These are phyloP conservation scores for Siniperca knerii DNA, from an alignment of 2,113 vertebrate genomes.

Conservation along the genomic window DNA sequence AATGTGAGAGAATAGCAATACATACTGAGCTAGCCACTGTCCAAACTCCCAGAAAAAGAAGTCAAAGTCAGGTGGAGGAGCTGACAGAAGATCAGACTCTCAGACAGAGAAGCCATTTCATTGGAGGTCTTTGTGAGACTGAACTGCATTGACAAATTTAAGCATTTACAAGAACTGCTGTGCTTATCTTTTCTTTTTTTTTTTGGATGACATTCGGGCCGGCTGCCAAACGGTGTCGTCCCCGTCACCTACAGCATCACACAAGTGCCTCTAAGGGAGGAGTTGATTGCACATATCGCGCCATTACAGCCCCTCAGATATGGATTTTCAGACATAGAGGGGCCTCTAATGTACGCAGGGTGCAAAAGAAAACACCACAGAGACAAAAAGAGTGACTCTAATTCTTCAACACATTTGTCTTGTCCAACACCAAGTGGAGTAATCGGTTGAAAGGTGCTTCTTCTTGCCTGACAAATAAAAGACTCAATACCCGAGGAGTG, in stretches of 20 bases:
- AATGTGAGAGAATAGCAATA: not conserved
- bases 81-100: not conserved
- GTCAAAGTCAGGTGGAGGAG: not conserved
- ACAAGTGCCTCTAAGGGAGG: conserved; percentile 33
- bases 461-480: conserved; percentile 26
- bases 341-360: conserved; percentile 52
- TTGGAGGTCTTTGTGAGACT: not conserved
- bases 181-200: not conserved
- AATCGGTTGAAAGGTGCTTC: conserved; percentile 36
- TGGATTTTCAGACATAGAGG: conserved; percentile 45
- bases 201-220: conserved; percentile 2
- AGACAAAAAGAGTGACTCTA: conserved; percentile 17
- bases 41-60: not conserved
- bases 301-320: conserved; percentile 54
- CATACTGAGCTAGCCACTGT: not conserved
- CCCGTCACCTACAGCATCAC: conserved; percentile 26
- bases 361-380: conserved; percentile 54
- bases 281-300: conserved; percentile 54
- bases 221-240: conserved; percentile 41
- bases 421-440: not conserved
- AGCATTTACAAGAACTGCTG: not conserved
- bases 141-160: not conserved
- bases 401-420: conserved; percentile 3
- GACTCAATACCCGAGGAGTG: not conserved
- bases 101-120: not conserved